phyloP scores from a whole-genome alignment of 2,888 invertebrate species.

The Antheraea assamensis region DNA sequence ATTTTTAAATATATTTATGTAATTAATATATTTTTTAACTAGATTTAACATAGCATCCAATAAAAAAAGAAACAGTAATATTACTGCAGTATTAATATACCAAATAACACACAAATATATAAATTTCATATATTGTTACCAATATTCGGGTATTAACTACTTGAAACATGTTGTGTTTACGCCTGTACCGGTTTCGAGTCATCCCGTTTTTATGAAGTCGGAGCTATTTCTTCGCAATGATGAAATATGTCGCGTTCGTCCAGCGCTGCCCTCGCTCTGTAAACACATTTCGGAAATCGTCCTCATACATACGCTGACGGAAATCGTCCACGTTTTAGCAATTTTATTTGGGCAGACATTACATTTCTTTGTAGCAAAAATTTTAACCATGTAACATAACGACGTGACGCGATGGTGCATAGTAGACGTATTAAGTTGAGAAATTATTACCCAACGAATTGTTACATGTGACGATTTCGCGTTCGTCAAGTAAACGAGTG shows the following conservation, averaged over 20 bases:
- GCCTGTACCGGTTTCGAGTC: constrained; percentile 58
- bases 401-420: background rate
- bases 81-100: too few species aligned
- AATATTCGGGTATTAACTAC: background rate
- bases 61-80: too few species aligned
- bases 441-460: background rate
- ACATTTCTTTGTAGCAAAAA: constrained; percentile 52
- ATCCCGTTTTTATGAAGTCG: constrained; percentile 62
- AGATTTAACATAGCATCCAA: too few species aligned
- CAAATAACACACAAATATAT: background rate
- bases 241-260: constrained; percentile 74
- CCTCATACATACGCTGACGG: constrained; percentile 58
- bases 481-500: background rate
- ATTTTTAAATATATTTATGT: too few species aligned
- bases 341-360: constrained; percentile 56
- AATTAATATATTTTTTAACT: too few species aligned
- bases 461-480: background rate
- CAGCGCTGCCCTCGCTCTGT: constrained; percentile 67
- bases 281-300: constrained; percentile 78
- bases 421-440: background rate
- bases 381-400: constrained; percentile 30
- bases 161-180: constrained; percentile 11
- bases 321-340: constrained; percentile 64
- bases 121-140: background rate
- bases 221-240: constrained; percentile 70